These are phyloP conservation scores for Nematopogon swammerdamellus DNA, from an alignment of 2,888 invertebrate genomes.

Conservation along the genomic window DNA sequence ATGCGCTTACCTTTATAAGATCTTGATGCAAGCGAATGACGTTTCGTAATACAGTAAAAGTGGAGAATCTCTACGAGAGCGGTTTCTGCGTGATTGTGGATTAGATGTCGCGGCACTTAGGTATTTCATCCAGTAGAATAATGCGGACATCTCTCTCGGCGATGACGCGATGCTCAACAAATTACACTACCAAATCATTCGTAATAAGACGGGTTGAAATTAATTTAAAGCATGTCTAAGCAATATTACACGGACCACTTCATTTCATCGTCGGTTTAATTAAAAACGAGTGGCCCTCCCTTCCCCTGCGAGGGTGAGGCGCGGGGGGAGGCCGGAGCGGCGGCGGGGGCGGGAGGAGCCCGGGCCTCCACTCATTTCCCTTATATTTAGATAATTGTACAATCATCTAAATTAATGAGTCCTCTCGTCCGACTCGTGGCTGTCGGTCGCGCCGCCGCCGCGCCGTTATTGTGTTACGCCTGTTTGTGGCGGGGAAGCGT, in stretches of 20 bases:
- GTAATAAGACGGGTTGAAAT: conserved; percentile 43
- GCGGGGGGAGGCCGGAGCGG: conserved; percentile 42
- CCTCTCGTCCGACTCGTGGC: conserved; percentile 52
- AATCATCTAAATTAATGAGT: conserved; percentile 59
- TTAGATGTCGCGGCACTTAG: too few relatives aligned
- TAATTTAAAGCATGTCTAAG: conserved; percentile 56
- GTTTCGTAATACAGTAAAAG: too few relatives aligned
- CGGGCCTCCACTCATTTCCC: conserved; percentile 33
- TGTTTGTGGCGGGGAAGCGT: too few relatives aligned
- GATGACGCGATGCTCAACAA: too few relatives aligned
- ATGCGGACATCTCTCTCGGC: too few relatives aligned
- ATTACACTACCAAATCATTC: conserved; percentile 21
- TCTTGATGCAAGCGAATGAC: too few relatives aligned
- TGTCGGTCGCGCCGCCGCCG: conserved; percentile 16
- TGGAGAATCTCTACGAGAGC: too few relatives aligned
- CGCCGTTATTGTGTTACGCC: conserved; percentile 46
- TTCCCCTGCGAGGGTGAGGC: conserved; percentile 25
- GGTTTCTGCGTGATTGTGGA: too few relatives aligned
- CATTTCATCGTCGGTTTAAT: conserved; percentile 56
- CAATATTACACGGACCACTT: conserved; percentile 56
- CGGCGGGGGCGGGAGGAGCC: conserved; percentile 45
- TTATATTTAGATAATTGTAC: conserved; percentile 59
- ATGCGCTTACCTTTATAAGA: too few relatives aligned
- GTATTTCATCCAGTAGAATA: too few relatives aligned
- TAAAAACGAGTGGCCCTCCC: conserved; percentile 55